Conservation (phyloP, 2,888 invertebrate genomes). For the Campaea margaritaria region DNA sequence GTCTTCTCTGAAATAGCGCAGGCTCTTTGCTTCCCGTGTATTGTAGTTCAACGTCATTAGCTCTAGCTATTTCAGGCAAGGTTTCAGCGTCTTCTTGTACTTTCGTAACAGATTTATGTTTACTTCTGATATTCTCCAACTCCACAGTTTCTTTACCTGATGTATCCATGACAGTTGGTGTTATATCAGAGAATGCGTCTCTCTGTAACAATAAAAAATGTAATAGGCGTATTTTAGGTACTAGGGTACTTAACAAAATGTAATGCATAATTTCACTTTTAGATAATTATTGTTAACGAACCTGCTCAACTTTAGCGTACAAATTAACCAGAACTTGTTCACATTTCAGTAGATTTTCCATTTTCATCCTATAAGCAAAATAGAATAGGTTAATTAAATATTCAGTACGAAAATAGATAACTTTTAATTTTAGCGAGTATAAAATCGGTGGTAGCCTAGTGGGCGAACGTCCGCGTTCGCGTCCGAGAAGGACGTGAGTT, state of each 20-base stretch:
- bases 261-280: not conserved
- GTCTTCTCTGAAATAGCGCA: constrained; percentile 75
- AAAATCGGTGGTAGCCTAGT: too few relatives aligned
- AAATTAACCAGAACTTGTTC: constrained; percentile 89
- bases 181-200: constrained; percentile 53
- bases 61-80: constrained; percentile 71
- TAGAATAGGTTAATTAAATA: constrained; percentile 2
- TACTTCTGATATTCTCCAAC: constrained; percentile 65
- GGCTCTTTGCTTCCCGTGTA: constrained; percentile 75
- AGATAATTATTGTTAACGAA: constrained; percentile 24
- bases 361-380: constrained; percentile 85
- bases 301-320: constrained; percentile 87
- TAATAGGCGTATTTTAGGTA: too few relatives aligned
- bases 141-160: constrained; percentile 51
- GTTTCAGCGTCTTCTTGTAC: constrained; percentile 58
- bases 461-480: too few relatives aligned
- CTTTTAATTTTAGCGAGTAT: not conserved
- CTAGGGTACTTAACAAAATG: too few relatives aligned
- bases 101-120: constrained; percentile 65
- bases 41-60: constrained; percentile 63
- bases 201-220: constrained; percentile 53
- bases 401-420: not conserved
- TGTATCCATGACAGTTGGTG: constrained; percentile 40
- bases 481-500: too few relatives aligned
- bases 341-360: constrained; percentile 88